Base-by-base conservation (phyloP, 53 echinoderm and acorn worm species). In the Arbacia lixula region DNA sequence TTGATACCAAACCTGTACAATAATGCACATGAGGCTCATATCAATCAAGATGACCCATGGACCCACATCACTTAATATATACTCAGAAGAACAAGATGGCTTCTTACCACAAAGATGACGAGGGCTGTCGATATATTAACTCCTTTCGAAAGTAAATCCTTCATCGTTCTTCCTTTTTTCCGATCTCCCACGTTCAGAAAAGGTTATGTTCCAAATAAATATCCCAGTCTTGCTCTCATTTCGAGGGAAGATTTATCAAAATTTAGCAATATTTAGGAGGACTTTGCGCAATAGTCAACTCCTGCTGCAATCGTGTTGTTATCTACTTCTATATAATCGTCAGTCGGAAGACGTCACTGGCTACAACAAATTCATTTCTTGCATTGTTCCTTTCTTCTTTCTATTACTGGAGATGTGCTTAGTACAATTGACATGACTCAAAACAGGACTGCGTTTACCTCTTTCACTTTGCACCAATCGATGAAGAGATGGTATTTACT, bases 161-260 rank as follows among this genome's bases (percentile, higher is more conserved):
- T 52, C 73, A 52, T 49, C 24, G 24, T 68, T 40, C n/a, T 20
- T 41, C 41, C 43, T 10, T 19, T 63, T 3, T 10, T 26, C 58
- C 57, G 77, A 77, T 34, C 77, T 77, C 77, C 77, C 77, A 77
- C 77, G 36, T 24, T 77, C 77, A 77, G 58, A 73, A 56, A 56
- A 57, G 24, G 35, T n/a, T 77, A 77, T 22, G 35, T 53, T 58
- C 76, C 77, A 34, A 28, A 26, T 77, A 77, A 57, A 34, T 36
- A 77, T 77, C 77, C 77, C 55, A 55, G 77, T 24, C 36, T 21
- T 57, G 1, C 0, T 32, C 39, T 56, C 58, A 77, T 77, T 57
- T 77, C 49, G 5, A 32, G n/a, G 21, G 5, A 12, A 38, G 57
- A 77, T 54, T 77, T 1, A 4, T 57, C 9, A 11, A 11, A 1